phyloP scores from a whole-genome alignment of 2,113 vertebrate genomes.

The Ptyas mucosa region DNA sequence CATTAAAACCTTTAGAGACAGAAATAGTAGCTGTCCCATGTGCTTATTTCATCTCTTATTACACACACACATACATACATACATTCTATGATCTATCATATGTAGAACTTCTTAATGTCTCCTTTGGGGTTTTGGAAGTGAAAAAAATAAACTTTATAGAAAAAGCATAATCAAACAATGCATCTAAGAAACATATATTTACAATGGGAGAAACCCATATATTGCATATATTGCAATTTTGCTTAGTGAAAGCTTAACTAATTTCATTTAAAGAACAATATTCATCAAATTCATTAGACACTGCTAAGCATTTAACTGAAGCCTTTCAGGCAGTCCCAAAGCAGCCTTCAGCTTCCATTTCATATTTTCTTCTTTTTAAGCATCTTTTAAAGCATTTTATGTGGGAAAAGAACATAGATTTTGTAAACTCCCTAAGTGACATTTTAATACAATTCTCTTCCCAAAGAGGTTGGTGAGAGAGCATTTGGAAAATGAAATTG shows the following conservation, averaged over 20 bases:
- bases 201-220: not conserved
- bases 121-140: not conserved
- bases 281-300: not conserved
- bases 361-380: slow-evolving; percentile 5
- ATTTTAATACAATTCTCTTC: not conserved
- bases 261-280: not conserved
- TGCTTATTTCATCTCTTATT: not conserved
- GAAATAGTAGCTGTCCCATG: not conserved
- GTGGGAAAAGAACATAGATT: not conserved
- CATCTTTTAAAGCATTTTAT: not conserved
- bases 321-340: not conserved
- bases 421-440: not conserved
- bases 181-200: not conserved
- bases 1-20: not conserved
- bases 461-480: not conserved
- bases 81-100: not conserved
- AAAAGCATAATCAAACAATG: not conserved
- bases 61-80: not conserved
- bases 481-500: slow-evolving; percentile 15
- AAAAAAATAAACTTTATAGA: not conserved
- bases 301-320: not conserved
- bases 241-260: not conserved
- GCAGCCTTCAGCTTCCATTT: not conserved
- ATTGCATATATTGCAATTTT: not conserved
- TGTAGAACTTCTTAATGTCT: not conserved